Conservation (phyloP, 2,797 vertebrate genomes). For the Gallinago solitaria region DNA sequence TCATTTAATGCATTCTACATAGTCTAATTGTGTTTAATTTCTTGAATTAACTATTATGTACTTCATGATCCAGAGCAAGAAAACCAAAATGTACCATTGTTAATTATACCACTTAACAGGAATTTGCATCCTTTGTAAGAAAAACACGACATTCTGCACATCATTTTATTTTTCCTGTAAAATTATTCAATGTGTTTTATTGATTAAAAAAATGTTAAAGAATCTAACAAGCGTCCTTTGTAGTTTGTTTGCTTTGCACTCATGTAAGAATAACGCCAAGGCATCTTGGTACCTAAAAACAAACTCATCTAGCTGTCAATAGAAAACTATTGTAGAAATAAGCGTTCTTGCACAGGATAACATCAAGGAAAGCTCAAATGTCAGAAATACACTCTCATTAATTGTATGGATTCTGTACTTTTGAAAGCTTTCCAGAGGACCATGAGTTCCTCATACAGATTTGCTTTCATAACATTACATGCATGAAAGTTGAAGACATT, state of each 20-base stretch:
- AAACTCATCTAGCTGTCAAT: not conserved
- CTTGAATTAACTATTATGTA: not conserved
- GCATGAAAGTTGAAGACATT: not conserved
- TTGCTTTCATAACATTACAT: not conserved
- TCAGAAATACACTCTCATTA: not conserved
- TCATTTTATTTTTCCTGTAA: constrained; percentile 20
- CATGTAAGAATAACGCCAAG: not conserved
- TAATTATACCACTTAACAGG: not conserved
- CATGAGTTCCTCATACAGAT: not conserved
- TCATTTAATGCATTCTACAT: not conserved
- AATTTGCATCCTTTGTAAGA: not conserved
- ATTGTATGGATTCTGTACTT: not conserved
- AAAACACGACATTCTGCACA: not conserved
- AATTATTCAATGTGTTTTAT: constrained; percentile 18
- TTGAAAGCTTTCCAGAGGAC: not conserved
- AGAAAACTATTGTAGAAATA: not conserved
- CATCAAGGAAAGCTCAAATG: not conserved
- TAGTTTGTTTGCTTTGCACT: not conserved
- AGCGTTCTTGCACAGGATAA: not conserved
- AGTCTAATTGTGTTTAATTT: not conserved
- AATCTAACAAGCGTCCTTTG: not conserved
- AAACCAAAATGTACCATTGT: not conserved
- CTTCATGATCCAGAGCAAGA: not conserved
- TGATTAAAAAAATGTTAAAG: constrained; percentile 12
- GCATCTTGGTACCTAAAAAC: not conserved